Conservation (phyloP, 2,113 vertebrate genomes). For the Potamarius usumacintae region DNA sequence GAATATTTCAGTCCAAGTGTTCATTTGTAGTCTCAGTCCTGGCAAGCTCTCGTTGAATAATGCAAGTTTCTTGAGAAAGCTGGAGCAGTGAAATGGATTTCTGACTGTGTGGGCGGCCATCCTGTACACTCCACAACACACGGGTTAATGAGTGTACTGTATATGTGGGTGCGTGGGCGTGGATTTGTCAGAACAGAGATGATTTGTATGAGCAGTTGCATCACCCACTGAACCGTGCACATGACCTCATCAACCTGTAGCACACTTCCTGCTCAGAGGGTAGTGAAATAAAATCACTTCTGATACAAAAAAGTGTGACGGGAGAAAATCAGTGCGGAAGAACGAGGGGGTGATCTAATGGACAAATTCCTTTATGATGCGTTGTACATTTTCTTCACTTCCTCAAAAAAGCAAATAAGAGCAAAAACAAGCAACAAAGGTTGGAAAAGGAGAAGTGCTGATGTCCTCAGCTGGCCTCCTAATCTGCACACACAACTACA, state of each 20-base stretch:
- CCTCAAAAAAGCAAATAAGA: background rate
- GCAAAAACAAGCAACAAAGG: background rate
- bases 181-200: slow-evolving; percentile 32
- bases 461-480: background rate
- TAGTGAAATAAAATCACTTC: background rate
- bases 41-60: background rate
- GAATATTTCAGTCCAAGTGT: background rate
- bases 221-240: background rate
- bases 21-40: background rate
- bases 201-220: slow-evolving; percentile 23
- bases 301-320: background rate
- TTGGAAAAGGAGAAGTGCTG: background rate
- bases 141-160: slow-evolving; percentile 36
- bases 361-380: background rate
- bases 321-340: background rate
- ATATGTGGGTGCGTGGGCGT: slow-evolving; percentile 27
- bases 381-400: background rate
- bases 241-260: slow-evolving; percentile 23
- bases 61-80: background rate
- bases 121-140: background rate
- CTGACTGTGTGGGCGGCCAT: slow-evolving; percentile 32
- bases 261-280: background rate
- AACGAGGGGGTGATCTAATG: background rate
- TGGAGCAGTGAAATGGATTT: slow-evolving; percentile 3
- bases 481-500: slow-evolving; percentile 1